Base-by-base conservation (phyloP, 2,888 invertebrate genomes). In the Hesperia comma region DNA sequence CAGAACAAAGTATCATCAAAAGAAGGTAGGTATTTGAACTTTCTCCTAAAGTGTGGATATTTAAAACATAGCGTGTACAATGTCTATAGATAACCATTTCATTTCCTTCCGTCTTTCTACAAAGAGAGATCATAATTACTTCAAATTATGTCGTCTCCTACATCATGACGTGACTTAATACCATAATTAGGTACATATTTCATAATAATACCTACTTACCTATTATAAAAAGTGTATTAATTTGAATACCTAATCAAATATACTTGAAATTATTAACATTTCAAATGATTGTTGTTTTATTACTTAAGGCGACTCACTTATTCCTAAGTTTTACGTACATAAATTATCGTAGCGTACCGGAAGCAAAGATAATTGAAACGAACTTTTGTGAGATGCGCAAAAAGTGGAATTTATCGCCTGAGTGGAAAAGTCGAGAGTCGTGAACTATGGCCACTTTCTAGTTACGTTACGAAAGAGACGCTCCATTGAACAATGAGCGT, bases 401-500 rank as follows among this genome's bases (percentile, higher is more conserved):
- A 71, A 73, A 69, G 70, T 64, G 66, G 69, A 72, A 71, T 72
- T 61, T 67, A 67, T 60, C 64, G 55, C 26, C 21, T 21, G 49
- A 53, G 46, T 61, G 62, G 67, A 67, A 64, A 63, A 54, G 69
- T 55, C 56, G 66, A 68, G 64, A 79, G 78, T 78, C 77, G 77
- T 78, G 74, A 79, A 76, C 76, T 80, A 79, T 74, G 72, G 70
- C 73, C 75, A 83, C 90, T 90, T 90, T 90, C 90, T 89, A 86
- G 82, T 89, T 89, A 86, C 87, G 82, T 89, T 89, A 86, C 87
- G 85, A 88, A 87, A 90, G 83, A 86, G 75, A 76, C 81, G 84
- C 83, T 85, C 83, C 83, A 86, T 80, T 83, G 84, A 86, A 84
- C 84, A 79, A 66, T 54, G 43, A 43, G 81, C 76, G 79, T 84